Percentiles rank a stretch among this genome's conserved stretches.
Evolutionary conservation across 2,113 vertebrate genomes (phyloP).

Genomic region (Callionymus lyra): DNA sequence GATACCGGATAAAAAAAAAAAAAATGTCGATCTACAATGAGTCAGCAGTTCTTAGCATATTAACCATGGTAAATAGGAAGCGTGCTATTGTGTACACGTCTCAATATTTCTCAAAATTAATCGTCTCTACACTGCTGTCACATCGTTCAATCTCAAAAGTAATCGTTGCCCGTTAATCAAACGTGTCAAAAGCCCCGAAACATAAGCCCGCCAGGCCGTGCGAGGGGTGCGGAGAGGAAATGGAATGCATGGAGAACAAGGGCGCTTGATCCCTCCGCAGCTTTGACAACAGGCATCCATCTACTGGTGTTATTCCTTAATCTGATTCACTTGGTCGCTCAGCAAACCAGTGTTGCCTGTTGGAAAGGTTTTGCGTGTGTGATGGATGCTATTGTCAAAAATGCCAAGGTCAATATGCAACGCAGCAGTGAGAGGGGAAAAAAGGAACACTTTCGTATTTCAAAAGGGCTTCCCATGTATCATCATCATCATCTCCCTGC

Average conservation of each 20-base stretch:
- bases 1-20: too few relatives aligned
- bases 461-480: constrained; percentile 83
- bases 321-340: constrained; percentile 84
- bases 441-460: constrained; percentile 74
- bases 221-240: constrained; percentile 55
- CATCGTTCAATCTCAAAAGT: constrained; percentile 41
- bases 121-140: constrained; percentile 18
- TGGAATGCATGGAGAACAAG: constrained; percentile 54
- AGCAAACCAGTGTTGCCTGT: constrained; percentile 72
- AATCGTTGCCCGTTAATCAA: constrained; percentile 50
- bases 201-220: constrained; percentile 31
- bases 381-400: constrained; percentile 97
- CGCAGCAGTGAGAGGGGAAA: constrained; percentile 54
- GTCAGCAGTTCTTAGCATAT: too few relatives aligned
- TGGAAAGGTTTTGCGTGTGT: constrained; percentile 84
- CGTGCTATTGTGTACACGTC: background rate
- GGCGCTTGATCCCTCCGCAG: constrained; percentile 74
- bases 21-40: too few relatives aligned
- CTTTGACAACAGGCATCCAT: constrained; percentile 79
- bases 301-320: constrained; percentile 82
- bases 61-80: too few relatives aligned
- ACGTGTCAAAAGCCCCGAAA: constrained; percentile 47
- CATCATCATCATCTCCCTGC: constrained; percentile 70
- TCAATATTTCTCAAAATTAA: constrained; percentile 25
- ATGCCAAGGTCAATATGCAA: constrained; percentile 91